Base-by-base conservation (phyloP, 2,888 invertebrate genomes). In the Tortricodes alternella region DNA sequence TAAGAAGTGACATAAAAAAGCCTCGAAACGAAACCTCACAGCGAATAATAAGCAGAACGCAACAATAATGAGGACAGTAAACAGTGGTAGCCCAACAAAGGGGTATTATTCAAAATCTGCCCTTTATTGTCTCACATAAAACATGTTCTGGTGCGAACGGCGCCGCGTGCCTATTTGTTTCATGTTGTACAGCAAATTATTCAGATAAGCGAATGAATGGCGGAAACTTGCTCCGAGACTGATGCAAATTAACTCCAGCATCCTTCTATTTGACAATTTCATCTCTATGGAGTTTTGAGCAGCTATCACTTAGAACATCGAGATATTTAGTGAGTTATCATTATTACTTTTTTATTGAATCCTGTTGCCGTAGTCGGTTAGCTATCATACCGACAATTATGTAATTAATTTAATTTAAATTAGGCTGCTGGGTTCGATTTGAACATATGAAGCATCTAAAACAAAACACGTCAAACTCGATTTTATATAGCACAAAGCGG, bases 121-220 rank as follows among this genome's bases (percentile, higher is more conserved):
- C 83, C 84, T 81, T 85, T 83, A 85, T 82, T 83, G 83, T 85
- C 74, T 73, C 79, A 67, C 78, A 83, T 84, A 83, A 85, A 87
- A 87, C 85, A 85, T 85, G 81, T 82, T 80, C 71, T 70, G 73
- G 76, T 78, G 82, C 83, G 83, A 84, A 80, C 79, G 67, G 74
- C 74, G 70, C 80, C 77, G 78, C 78, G 70, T 76, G 79, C 80
- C 82, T 83, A 85, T 84, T 86, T 82, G 78, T 83, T 84, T 80
- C 85, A 78, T 84, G 81, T 80, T 83, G 80, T 76, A 80, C 82
- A 80, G 68, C 77, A 83, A 86, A 88, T 89, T 87, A 86, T 89
- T 85, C 76, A 86, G 87, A 88, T 88, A 85, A 85, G 85, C 81
- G 78, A 85, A 76, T 85, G 83, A 86, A 87, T 85, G 76, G 83